phyloP scores from a whole-genome alignment of 2,888 invertebrate genomes.

The Sinohyriopsis cumingii region DNA sequence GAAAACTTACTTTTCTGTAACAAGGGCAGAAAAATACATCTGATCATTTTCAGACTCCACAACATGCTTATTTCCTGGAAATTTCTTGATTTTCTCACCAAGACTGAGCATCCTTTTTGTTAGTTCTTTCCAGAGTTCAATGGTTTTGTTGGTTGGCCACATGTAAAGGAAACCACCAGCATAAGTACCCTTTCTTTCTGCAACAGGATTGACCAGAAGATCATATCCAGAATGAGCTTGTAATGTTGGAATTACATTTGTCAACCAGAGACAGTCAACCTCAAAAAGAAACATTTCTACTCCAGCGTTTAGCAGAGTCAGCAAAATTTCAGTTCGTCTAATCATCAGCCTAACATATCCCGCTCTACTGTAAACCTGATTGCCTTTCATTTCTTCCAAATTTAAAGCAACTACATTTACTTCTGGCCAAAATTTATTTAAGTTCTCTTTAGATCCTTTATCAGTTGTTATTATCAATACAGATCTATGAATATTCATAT shows the following conservation, averaged over 20 bases:
- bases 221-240: slow-evolving; percentile 29
- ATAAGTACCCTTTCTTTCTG: slow-evolving; percentile 22
- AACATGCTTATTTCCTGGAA: slow-evolving; percentile 25
- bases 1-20: slow-evolving; percentile 26
- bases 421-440: slow-evolving; percentile 48
- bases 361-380: slow-evolving; percentile 49
- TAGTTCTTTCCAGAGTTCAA: slow-evolving; percentile 42
- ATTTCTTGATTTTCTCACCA: slow-evolving; percentile 28
- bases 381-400: slow-evolving; percentile 26
- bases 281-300: slow-evolving; percentile 53
- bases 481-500: slow-evolving; percentile 47
- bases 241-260: slow-evolving; percentile 46
- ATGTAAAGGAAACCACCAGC: slow-evolving; percentile 54
- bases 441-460: slow-evolving; percentile 27
- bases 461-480: slow-evolving; percentile 55
- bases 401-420: slow-evolving; percentile 38
- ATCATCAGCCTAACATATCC: slow-evolving; percentile 55
- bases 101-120: slow-evolving; percentile 37
- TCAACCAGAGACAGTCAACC: slow-evolving; percentile 55
- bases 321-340: slow-evolving; percentile 41
- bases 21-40: slow-evolving; percentile 37
- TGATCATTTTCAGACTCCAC: slow-evolving; percentile 54
- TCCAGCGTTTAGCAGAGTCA: slow-evolving; percentile 31
- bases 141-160: slow-evolving; percentile 36
- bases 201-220: slow-evolving; percentile 42